Conservation (phyloP, 2,888 invertebrate species). For the Dasypolia templi region DNA sequence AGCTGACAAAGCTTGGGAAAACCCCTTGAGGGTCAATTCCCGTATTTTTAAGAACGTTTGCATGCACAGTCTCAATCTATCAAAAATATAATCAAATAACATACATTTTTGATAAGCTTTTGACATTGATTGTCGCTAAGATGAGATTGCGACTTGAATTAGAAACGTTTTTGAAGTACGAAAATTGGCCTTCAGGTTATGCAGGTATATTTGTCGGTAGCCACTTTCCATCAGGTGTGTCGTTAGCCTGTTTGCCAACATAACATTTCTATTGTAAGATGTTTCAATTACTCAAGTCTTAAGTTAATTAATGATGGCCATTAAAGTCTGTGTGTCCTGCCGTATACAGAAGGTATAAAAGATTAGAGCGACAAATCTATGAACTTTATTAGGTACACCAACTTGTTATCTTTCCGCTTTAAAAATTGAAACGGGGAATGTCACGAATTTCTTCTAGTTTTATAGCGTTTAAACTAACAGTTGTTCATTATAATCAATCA, state of each 20-base stretch:
- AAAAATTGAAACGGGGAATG: slow-evolving; percentile 31
- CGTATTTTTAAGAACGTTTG: too few relatives aligned
- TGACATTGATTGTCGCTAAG: too few relatives aligned
- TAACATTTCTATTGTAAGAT: slow-evolving; percentile 14
- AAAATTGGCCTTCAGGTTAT: too few relatives aligned
- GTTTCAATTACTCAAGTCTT: slow-evolving; percentile 7
- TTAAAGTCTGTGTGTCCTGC: not conserved
- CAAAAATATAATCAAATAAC: too few relatives aligned
- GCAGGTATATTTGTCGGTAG: not conserved
- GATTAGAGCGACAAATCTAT: slow-evolving; percentile 4
- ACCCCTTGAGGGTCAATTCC: too few relatives aligned
- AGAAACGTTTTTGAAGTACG: too few relatives aligned
- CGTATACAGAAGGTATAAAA: slow-evolving; percentile 29
- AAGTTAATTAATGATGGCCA: slow-evolving; percentile 12
- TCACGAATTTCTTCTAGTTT: slow-evolving; percentile 28
- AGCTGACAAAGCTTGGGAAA: not conserved
- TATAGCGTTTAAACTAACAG: slow-evolving; percentile 20
- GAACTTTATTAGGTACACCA: slow-evolving; percentile 11
- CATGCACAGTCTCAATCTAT: too few relatives aligned
- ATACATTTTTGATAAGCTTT: too few relatives aligned
- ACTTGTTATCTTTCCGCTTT: slow-evolving; percentile 26
- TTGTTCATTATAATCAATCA: slow-evolving; percentile 25
- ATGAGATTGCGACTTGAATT: too few relatives aligned
- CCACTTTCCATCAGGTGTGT: slow-evolving; percentile 11
- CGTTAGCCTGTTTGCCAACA: slow-evolving; percentile 10